Percentiles rank a stretch among this genome's conserved stretches.
Conservation (phyloP, 2,797 vertebrate genomes). For the Rhinichthys osculus region DNA sequence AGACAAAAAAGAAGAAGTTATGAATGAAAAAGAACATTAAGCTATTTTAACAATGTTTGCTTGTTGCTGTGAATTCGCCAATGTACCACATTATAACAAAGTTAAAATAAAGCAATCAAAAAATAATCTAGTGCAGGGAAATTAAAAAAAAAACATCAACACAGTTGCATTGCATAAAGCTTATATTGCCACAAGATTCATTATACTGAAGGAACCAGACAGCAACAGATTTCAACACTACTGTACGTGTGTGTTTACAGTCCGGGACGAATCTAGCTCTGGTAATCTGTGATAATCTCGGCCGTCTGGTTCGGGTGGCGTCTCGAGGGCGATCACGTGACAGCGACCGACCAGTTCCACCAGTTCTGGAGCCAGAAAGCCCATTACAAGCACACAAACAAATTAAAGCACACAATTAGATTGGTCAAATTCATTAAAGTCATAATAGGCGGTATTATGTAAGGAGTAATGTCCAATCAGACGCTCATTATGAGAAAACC, state of each 20-base stretch:
- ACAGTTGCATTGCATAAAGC: neutral
- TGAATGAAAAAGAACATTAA: neutral
- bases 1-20: neutral
- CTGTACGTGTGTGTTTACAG: neutral
- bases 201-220: neutral
- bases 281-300: neutral
- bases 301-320: neutral
- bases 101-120: neutral
- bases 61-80: neutral
- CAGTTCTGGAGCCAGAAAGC: neutral
- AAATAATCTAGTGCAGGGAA: neutral
- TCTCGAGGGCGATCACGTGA: neutral
- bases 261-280: neutral
- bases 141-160: neutral
- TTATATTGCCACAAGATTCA: neutral
- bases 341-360: neutral
- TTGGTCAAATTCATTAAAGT: neutral
- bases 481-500: neutral
- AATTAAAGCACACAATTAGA: neutral
- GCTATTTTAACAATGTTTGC: neutral
- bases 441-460: neutral
- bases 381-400: neutral
- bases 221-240: neutral
- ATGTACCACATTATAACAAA: neutral
- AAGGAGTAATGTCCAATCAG: neutral